phyloP scores from a whole-genome alignment of 1,140 invertebrate species.

The Pseudomyrmex cubaensis region DNA sequence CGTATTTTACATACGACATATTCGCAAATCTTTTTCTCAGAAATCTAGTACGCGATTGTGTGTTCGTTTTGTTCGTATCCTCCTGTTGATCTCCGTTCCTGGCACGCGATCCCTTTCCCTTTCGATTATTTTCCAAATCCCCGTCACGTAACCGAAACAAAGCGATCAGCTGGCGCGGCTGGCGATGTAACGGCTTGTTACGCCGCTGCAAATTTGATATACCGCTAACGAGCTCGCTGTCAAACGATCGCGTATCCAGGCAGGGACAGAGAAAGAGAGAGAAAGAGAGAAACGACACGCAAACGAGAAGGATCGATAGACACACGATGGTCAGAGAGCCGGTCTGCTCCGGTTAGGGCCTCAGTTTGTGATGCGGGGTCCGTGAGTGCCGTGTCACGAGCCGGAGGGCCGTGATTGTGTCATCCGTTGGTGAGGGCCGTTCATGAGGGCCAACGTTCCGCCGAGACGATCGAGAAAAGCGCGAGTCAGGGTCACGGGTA shows the following conservation, averaged over 20 bases:
- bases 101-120: background rate
- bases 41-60: background rate
- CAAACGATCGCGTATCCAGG: constrained; percentile 64
- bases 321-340: constrained; percentile 46
- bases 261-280: constrained; percentile 54
- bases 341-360: constrained; percentile 59
- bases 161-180: constrained; percentile 43
- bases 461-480: constrained; percentile 66
- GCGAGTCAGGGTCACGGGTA: constrained; percentile 71
- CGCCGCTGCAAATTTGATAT: constrained; percentile 69
- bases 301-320: constrained; percentile 44
- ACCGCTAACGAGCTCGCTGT: constrained; percentile 71
- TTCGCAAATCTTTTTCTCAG: background rate
- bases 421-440: constrained; percentile 75
- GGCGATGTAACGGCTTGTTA: constrained; percentile 55
- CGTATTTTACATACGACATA: background rate
- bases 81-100: background rate
- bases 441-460: constrained; percentile 65
- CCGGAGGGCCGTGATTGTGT: constrained; percentile 80
- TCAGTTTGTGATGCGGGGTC: constrained; percentile 82
- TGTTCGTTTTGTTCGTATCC: background rate
- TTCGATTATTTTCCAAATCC: constrained; percentile 36
- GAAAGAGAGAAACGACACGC: background rate
- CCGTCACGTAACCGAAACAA: constrained; percentile 38
- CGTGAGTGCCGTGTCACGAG: constrained; percentile 76